A percentile compares a stretch with the other conserved stretches of the same genome.
Conservation (phyloP, 35 echinoderm and acorn worm genomes). For the Lytechinus pictus region DNA sequence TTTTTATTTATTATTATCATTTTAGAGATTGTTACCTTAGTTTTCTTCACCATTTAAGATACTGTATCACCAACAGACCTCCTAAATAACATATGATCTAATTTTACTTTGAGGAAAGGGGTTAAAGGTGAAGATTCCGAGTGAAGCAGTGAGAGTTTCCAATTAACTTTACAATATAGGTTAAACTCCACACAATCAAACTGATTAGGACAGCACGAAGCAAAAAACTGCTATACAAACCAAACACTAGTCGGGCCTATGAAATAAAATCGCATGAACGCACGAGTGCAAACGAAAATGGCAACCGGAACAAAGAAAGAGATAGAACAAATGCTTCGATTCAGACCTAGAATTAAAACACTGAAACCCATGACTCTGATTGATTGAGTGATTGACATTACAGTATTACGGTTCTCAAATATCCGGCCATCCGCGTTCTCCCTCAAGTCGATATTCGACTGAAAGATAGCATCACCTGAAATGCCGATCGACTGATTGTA, state of each 20-base stretch:
- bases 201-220: too few relatives aligned
- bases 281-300: neutral
- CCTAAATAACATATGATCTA: too few relatives aligned
- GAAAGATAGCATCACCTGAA: neutral
- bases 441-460: neutral
- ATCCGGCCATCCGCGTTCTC: neutral
- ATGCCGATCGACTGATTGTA: neutral
- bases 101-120: too few relatives aligned
- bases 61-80: too few relatives aligned
- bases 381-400: slow-evolving; percentile 36
- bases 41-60: too few relatives aligned
- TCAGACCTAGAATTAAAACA: neutral
- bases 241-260: neutral
- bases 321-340: neutral
- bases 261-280: neutral
- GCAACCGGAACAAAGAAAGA: neutral
- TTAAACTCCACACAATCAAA: too few relatives aligned
- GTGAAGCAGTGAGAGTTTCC: too few relatives aligned
- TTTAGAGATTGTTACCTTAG: too few relatives aligned
- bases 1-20: too few relatives aligned
- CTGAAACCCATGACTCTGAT: neutral
- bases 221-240: too few relatives aligned
- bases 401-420: slow-evolving; percentile 10
- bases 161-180: too few relatives aligned
- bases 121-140: too few relatives aligned